Evolutionary conservation across 1,140 invertebrate species (phyloP), one percentile per base, ranked within the genome.

Genomic region (Zaprionus vittiger): DNA sequence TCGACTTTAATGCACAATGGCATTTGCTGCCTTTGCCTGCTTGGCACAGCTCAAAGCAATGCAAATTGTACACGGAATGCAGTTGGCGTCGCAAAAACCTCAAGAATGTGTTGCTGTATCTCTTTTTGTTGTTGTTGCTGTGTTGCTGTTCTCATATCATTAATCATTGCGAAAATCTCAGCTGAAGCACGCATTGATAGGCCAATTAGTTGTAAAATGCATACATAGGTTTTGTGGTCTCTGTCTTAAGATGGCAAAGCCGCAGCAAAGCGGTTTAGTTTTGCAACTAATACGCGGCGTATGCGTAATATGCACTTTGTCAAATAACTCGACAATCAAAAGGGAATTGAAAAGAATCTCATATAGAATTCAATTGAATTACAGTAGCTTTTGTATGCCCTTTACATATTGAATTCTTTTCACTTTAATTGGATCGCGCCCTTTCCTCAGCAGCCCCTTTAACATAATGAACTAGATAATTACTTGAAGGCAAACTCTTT

Each of bases 1-100:
- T 81, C 79, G 85, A 90, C 85, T 90, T 90, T 89, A 89, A 89
- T 89, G 85, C 85, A 89, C 85, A 89, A 89, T 79, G 79, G 57
- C 81, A 89, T 82, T 79, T 79, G 71, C 68, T 76, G 38, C 67
- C 79, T 73, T 77, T 80, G 49, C 56, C 37, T 1, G 37, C 31
- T 34, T 34, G 3, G 37, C 14, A 38, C 15, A 66, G 73, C 62
- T 81, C 70, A 79, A 75, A 79, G 71, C 73, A 62, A 73, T 56
- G 71, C 52, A 79, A 84, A 89, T 89, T 87, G 83, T 78, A 72
- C 73, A 37, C 49, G 83, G 73, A 74, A 87, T 89, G 84, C 81
- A 87, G 57, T 83, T 52, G 55, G 17, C 38, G 5, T 55, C n/a
- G 47, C 12, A 59, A 71, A 65, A 81, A 63, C 74, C 71, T 65